phyloP scores from a whole-genome alignment of 2,797 vertebrate genomes.

The Enteromius trimaculatus region DNA sequence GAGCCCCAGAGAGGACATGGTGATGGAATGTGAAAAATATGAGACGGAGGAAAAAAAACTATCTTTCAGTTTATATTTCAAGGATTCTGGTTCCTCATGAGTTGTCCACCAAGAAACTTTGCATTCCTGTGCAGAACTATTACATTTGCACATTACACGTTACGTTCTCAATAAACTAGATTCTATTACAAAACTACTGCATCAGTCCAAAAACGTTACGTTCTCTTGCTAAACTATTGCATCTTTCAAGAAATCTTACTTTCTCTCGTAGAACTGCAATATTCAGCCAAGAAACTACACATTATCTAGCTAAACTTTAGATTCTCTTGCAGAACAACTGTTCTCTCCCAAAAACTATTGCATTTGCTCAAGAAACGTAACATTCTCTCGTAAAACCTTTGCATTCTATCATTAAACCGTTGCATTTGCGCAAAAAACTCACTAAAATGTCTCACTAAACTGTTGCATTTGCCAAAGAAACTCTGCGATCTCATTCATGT shows the following conservation, averaged over 20 bases:
- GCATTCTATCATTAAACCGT: not conserved
- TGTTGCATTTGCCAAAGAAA: not conserved
- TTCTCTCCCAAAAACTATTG: no score
- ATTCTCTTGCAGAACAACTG: not conserved
- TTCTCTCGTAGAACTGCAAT: not conserved
- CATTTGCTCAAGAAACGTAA: no score
- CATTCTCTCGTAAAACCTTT: no score
- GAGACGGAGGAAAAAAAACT: not conserved
- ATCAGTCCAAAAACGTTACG: not conserved
- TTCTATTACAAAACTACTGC: not conserved
- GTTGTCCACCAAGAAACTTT: not conserved
- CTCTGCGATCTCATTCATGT: not conserved
- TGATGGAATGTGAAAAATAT: not conserved
- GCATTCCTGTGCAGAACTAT: not conserved
- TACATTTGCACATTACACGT: not conserved
- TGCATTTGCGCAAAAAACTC: no score
- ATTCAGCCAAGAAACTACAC: not conserved
- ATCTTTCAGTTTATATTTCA: no score
- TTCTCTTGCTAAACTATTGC: not conserved
- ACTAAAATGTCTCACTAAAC: not conserved
- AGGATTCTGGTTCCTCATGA: no score
- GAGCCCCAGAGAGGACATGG: not conserved
- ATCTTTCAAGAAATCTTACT: not conserved
- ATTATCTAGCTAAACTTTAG: not conserved
- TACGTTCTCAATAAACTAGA: not conserved